phyloP scores from a whole-genome alignment of 1,140 invertebrate species.

The Oryctes rhinoceros region DNA sequence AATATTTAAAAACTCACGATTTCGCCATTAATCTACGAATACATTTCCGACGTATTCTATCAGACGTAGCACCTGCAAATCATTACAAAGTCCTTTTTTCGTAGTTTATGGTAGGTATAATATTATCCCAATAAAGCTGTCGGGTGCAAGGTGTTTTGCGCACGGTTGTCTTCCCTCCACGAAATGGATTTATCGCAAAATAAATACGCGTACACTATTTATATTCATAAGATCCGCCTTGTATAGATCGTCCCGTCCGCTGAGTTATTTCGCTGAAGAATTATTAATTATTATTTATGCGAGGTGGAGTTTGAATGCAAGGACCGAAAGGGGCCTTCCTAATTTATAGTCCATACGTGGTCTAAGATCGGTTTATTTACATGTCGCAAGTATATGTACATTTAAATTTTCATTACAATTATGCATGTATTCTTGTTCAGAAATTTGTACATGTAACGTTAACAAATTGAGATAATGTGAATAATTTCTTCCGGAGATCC shows the following conservation, averaged over 20 bases:
- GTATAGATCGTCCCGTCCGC: background rate
- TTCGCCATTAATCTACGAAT: background rate
- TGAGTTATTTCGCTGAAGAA: too few species aligned
- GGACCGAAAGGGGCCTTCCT: too few species aligned
- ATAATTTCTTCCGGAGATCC: too few species aligned
- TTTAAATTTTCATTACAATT: too few species aligned
- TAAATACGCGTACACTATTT: slow-evolving; percentile 17
- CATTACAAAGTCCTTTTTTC: slow-evolving; percentile 16
- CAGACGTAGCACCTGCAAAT: slow-evolving; percentile 21
- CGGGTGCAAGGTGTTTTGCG: slow-evolving; percentile 22
- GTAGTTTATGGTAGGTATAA: slow-evolving; percentile 12
- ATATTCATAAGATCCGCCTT: slow-evolving; percentile 26
- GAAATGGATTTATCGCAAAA: slow-evolving; percentile 26
- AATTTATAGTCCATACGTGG: too few species aligned
- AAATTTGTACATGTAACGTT: too few species aligned
- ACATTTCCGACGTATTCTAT: background rate
- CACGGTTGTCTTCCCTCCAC: background rate
- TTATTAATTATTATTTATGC: too few species aligned
- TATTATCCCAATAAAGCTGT: slow-evolving; percentile 19
- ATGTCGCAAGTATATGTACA: too few species aligned
- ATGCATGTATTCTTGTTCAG: too few species aligned
- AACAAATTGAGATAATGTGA: too few species aligned
- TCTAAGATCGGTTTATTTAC: too few species aligned
- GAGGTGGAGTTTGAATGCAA: too few species aligned
- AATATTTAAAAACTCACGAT: background rate